phyloP scores from a whole-genome alignment of 2,888 invertebrate species.

The Andrena praecox region DNA sequence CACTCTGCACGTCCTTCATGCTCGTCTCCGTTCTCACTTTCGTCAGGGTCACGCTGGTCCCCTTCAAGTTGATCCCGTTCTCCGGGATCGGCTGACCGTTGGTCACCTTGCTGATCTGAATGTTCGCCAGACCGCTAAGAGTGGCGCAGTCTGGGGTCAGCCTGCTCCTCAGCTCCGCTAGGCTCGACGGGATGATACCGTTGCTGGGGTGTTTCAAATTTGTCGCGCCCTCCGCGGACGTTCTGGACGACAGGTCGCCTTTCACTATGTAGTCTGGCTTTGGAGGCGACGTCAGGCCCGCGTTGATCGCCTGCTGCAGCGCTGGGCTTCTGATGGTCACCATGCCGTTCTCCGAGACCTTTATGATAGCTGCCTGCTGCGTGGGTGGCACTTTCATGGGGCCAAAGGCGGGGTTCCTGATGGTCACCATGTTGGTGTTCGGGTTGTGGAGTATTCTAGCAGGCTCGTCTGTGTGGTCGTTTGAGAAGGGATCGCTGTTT shows the following conservation, averaged over 20 bases:
- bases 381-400: slow-evolving; percentile 86
- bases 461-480: slow-evolving; percentile 78
- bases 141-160: slow-evolving; percentile 78
- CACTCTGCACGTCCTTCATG: slow-evolving; percentile 63
- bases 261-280: slow-evolving; percentile 83
- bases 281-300: slow-evolving; percentile 81
- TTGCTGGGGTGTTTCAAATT: slow-evolving; percentile 73
- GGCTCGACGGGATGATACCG: slow-evolving; percentile 78
- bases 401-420: slow-evolving; percentile 92
- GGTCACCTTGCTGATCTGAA: slow-evolving; percentile 83
- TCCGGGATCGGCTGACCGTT: slow-evolving; percentile 83
- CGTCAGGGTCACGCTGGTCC: slow-evolving; percentile 83
- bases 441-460: slow-evolving; percentile 84
- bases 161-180: slow-evolving; percentile 79
- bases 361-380: slow-evolving; percentile 89
- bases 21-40: slow-evolving; percentile 77
- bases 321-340: slow-evolving; percentile 93
- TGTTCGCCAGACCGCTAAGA: slow-evolving; percentile 81
- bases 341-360: slow-evolving; percentile 91
- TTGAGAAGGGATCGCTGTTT: slow-evolving; percentile 62
- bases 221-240: slow-evolving; percentile 53
- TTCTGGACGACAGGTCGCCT: slow-evolving; percentile 74
- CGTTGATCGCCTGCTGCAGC: slow-evolving; percentile 85
- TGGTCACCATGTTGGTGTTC: slow-evolving; percentile 90
- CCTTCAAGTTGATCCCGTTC: slow-evolving; percentile 82